Conservation (phyloP, 1,140 invertebrate genomes). For the Drosophila lacteicornis region DNA sequence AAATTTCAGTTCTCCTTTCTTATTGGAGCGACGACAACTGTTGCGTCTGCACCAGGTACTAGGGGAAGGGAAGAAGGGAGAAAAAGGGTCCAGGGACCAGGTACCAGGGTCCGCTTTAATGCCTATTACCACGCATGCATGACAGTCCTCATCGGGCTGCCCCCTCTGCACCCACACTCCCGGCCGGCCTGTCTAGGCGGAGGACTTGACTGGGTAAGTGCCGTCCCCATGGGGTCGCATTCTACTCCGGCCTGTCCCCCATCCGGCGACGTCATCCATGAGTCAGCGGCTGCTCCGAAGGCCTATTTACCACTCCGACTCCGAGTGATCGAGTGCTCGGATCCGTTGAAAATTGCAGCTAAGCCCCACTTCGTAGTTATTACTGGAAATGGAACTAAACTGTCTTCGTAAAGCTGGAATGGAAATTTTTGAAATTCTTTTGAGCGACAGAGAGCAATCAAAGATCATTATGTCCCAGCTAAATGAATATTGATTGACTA, state of each 20-base stretch:
- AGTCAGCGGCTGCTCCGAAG: slow-evolving; percentile 31
- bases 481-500: slow-evolving; percentile 43
- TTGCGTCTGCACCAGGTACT: slow-evolving; percentile 28
- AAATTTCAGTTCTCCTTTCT: slow-evolving; percentile 43
- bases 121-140: slow-evolving; percentile 80
- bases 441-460: slow-evolving; percentile 22
- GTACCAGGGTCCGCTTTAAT: slow-evolving; percentile 56
- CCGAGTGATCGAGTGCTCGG: slow-evolving; percentile 33
- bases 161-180: slow-evolving; percentile 45
- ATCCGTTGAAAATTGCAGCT: slow-evolving; percentile 45
- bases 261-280: slow-evolving; percentile 14
- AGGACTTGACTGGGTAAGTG: slow-evolving; percentile 63
- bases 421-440: slow-evolving; percentile 42
- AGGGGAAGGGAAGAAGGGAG: not conserved
- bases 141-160: slow-evolving; percentile 46
- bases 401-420: slow-evolving; percentile 21
- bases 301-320: slow-evolving; percentile 39
- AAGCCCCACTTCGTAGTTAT: slow-evolving; percentile 30
- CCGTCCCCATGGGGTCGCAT: slow-evolving; percentile 53
- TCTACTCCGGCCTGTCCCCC: slow-evolving; percentile 14
- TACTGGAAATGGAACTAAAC: slow-evolving; percentile 34
- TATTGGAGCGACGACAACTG: slow-evolving; percentile 67
- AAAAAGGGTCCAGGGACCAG: slow-evolving; percentile 14
- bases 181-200: slow-evolving; percentile 51
- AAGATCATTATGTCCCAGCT: slow-evolving; percentile 37